These are phyloP conservation scores for Xenopus borealis DNA, from an alignment of 2,113 vertebrate genomes.

Conservation along the genomic window DNA sequence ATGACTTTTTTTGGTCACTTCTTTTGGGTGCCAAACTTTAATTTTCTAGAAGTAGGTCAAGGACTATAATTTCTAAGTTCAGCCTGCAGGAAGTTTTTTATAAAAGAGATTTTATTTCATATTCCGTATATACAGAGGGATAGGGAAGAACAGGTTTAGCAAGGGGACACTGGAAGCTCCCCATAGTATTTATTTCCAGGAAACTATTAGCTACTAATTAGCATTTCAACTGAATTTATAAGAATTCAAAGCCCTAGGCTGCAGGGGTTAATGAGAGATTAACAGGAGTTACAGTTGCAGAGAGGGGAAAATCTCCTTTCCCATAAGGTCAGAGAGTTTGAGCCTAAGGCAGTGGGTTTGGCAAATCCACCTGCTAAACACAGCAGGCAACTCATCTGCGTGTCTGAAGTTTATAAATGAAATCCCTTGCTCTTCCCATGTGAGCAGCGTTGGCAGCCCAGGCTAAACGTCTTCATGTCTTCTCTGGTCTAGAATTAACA, in stretches of 20 bases:
- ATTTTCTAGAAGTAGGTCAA: not conserved
- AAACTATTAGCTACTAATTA: slow-evolving; percentile 4
- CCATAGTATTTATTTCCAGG: not conserved
- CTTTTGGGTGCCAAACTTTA: not conserved
- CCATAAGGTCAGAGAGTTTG: slow-evolving; percentile 38
- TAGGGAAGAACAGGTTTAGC: too few relatives aligned
- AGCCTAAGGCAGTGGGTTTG: slow-evolving; percentile 32
- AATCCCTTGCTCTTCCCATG: slow-evolving; percentile 38
- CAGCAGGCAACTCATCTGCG: slow-evolving; percentile 42
- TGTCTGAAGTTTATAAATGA: slow-evolving; percentile 28
- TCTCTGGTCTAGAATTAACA: slow-evolving; percentile 32
- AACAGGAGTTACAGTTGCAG: slow-evolving; percentile 26
- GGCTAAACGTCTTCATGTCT: slow-evolving; percentile 28
- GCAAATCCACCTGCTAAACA: slow-evolving; percentile 39
- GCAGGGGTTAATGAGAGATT: slow-evolving; percentile 33
- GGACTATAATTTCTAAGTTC: too few relatives aligned
- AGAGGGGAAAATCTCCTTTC: slow-evolving; percentile 16
- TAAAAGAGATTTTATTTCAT: too few relatives aligned
- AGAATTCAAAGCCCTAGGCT: not conserved
- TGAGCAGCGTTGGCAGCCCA: slow-evolving; percentile 23
- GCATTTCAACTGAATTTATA: not conserved
- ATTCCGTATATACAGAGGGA: too few relatives aligned
- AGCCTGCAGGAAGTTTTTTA: too few relatives aligned
- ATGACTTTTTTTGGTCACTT: not conserved
- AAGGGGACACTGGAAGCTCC: too few relatives aligned